These are phyloP conservation scores for Astur gentilis DNA, from an alignment of 2,113 vertebrate genomes.

Conservation along the genomic window DNA sequence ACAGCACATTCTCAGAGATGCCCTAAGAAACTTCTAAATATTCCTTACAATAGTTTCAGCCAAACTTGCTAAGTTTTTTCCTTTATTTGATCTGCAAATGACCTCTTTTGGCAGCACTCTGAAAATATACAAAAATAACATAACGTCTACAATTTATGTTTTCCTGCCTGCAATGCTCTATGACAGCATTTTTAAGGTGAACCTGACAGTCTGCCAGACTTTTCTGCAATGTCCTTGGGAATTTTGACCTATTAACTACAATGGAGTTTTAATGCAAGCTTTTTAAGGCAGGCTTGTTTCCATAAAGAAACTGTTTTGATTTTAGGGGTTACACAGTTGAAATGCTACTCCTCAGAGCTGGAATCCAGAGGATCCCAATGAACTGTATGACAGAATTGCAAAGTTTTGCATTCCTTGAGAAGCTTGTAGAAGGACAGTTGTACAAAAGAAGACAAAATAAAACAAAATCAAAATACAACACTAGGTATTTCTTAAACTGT, in stretches of 20 bases:
- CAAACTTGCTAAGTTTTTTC: not conserved
- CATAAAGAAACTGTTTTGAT: not conserved
- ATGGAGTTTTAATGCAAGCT: not conserved
- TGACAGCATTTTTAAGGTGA: conserved; percentile 21
- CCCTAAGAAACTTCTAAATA: not conserved
- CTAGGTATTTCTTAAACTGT: not conserved
- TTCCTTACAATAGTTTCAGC: not conserved
- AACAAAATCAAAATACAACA: not conserved
- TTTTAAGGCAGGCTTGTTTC: not conserved
- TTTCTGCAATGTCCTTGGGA: not conserved
- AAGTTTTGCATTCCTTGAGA: not conserved
- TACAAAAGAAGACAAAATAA: not conserved
- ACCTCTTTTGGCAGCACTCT: not conserved
- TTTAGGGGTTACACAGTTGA: not conserved
- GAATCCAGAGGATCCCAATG: not conserved
- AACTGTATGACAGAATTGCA: not conserved
- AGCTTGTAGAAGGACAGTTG: not conserved
- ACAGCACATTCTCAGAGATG: not conserved
- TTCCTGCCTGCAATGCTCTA: conserved; percentile 17
- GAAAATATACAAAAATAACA: not conserved
- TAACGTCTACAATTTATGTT: not conserved
- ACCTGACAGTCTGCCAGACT: not conserved
- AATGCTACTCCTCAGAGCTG: not conserved
- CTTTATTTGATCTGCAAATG: not conserved
- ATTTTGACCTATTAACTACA: not conserved